phyloP scores from a whole-genome alignment of 2,113 vertebrate genomes.

The Martes martes region DNA sequence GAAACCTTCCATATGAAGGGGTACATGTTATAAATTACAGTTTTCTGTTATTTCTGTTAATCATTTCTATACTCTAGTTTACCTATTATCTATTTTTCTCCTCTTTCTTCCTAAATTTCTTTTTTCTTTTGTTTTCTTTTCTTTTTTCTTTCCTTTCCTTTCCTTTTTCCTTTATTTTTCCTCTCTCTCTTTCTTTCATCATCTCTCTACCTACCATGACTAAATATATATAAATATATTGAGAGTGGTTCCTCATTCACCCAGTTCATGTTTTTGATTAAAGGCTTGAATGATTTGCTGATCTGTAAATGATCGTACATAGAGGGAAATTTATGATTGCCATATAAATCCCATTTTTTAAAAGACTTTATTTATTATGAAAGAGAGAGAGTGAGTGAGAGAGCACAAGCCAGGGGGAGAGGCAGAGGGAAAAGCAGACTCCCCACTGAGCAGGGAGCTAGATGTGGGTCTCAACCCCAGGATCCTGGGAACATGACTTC shows the following conservation, averaged over 20 bases:
- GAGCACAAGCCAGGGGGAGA: too few species aligned
- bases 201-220: neutral
- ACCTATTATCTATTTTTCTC: neutral
- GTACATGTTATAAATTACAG: neutral
- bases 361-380: too few species aligned
- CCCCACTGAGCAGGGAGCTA: too few species aligned
- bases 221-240: neutral
- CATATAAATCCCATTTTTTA: neutral
- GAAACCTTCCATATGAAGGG: neutral
- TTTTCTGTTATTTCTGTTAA: neutral
- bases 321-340: neutral
- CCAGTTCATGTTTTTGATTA: neutral
- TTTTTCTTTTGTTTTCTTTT: too few species aligned
- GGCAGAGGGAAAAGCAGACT: too few species aligned
- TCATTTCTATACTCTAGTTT: neutral
- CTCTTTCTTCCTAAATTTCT: neutral
- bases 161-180: neutral
- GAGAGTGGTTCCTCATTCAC: neutral
- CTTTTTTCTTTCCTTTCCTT: neutral
- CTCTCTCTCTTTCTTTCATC: neutral
- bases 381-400: too few species aligned
- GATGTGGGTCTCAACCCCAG: too few species aligned
- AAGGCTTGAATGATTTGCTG: neutral
- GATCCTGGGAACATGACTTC: too few species aligned
- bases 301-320: neutral